Base-by-base conservation (phyloP, 2,888 invertebrate species). In the Zaprionus obscuricornis region DNA sequence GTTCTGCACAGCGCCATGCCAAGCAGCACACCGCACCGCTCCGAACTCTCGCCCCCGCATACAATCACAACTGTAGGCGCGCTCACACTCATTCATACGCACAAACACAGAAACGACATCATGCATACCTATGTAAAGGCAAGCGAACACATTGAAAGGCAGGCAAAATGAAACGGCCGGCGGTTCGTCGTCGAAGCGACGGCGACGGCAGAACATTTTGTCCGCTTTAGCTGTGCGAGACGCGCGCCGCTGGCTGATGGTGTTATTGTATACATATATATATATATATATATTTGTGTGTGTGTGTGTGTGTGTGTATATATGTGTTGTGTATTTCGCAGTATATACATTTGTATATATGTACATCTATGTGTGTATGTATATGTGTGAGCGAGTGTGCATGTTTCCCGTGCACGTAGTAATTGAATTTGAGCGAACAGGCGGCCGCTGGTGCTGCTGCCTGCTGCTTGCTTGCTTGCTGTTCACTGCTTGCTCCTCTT, bases 401-500 rank as follows among this genome's bases (percentile, higher is more conserved):
- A 55, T 71, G 66, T 46, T 58, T 54, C 16, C 60, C 67, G 36
- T 72, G 69, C 69, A 72, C 69, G 69, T 69, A 72, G 73, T 69
- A 69, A 69, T 69, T 69, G 73, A 69, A 69, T 72, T 71, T 69
- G 72, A 69, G 66, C 68, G 71, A 64, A 70, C 71, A 65, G 55
- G 72, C 68, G 71, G 31, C 51, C 59, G 54, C 51, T 46, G 50
- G 31, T 46, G 50, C 54, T 63, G 65, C 72, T 57, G 43, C 40
- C n/a, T 34, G n/a, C 54, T 18, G 24, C 40, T 46, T 56, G 46
- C n/a, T n/a, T n/a, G n/a, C n/a, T n/a, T n/a, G n/a, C n/a, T n/a
- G n/a, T n/a, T n/a, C n/a, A n/a, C n/a, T n/a, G n/a, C n/a, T n/a
- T n/a, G n/a, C n/a, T n/a, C n/a, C n/a, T n/a, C n/a, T n/a, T n/a